These are phyloP conservation scores for Hypomecis punctinalis DNA, from an alignment of 2,888 invertebrate genomes.

Conservation along the genomic window DNA sequence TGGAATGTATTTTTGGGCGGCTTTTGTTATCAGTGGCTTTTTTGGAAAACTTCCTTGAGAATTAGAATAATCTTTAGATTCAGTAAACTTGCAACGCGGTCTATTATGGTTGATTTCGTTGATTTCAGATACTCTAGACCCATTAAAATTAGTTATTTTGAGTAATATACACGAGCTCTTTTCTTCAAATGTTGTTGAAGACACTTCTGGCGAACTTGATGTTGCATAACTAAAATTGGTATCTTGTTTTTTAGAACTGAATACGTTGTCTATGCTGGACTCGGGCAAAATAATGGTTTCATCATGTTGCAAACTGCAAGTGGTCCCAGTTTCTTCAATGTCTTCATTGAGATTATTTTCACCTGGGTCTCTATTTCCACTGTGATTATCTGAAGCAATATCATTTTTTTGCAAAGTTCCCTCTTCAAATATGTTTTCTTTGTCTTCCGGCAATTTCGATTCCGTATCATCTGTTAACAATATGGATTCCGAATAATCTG, in stretches of 20 bases:
- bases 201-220: conserved; percentile 78
- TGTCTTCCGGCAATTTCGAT: conserved; percentile 48
- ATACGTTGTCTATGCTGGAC: conserved; percentile 60
- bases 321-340: conserved; percentile 28
- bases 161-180: conserved; percentile 70
- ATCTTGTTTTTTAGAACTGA: conserved; percentile 53
- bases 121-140: conserved; percentile 70
- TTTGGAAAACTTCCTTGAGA: conserved; percentile 54
- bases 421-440: conserved; percentile 52
- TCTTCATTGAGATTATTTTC: conserved; percentile 42
- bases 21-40: conserved; percentile 77
- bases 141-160: conserved; percentile 76
- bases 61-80: conserved; percentile 64
- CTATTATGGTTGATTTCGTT: conserved; percentile 57
- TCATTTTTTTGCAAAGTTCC: conserved; percentile 40
- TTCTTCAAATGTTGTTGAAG: conserved; percentile 79
- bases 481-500: conserved; percentile 42
- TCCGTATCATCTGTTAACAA: conserved; percentile 39
- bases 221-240: conserved; percentile 50
- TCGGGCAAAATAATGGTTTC: conserved; percentile 60
- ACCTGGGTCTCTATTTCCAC: conserved; percentile 42
- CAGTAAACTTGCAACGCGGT: conserved; percentile 70
- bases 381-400: conserved; percentile 38
- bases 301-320: conserved; percentile 47
- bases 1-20: conserved; percentile 82